Percentiles rank a stretch among this genome's conserved stretches.
phyloP scores from a whole-genome alignment of 92 coral and sea anemone species.

The Nematostella vectensis region DNA sequence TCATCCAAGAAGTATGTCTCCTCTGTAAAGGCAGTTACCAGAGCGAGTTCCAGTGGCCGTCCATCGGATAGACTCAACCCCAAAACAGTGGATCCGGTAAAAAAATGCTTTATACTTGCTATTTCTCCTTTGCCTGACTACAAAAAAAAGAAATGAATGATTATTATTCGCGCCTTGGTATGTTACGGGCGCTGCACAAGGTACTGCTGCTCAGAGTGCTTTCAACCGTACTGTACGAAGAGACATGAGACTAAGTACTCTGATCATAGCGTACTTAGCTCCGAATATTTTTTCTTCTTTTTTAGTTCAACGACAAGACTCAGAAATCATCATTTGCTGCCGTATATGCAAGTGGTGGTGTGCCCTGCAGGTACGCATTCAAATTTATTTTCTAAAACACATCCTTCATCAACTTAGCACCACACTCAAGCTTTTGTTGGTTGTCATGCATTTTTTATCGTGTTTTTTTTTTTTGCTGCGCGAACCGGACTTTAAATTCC shows the following conservation, averaged over 20 bases:
- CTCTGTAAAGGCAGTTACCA: conserved; percentile 33
- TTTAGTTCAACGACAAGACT: conserved; percentile 79
- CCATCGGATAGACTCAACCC: conserved; percentile 93
- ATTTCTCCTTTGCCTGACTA: neutral
- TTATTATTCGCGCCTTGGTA: no score
- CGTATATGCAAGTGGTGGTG: conserved; percentile 87
- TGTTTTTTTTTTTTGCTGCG: no score
- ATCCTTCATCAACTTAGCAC: neutral
- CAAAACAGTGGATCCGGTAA: conserved; percentile 90
- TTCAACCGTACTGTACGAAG: no score
- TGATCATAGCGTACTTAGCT: no score
- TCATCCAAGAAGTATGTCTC: conserved; percentile 44
- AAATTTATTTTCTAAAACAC: neutral
- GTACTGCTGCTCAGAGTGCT: no score
- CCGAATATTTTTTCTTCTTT: neutral
- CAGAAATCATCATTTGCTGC: conserved; percentile 94
- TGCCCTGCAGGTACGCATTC: conserved; percentile 81
- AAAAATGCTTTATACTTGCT: conserved; percentile 3
- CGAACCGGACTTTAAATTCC: no score
- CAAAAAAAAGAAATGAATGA: neutral
- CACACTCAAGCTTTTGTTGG: neutral
- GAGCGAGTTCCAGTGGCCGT: conserved; percentile 34
- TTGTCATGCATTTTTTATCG: no score
- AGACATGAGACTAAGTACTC: no score
- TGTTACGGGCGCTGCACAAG: no score